These are phyloP conservation scores for Oryzias celebensis DNA, from an alignment of 2,113 vertebrate species.

Conservation along the genomic window DNA sequence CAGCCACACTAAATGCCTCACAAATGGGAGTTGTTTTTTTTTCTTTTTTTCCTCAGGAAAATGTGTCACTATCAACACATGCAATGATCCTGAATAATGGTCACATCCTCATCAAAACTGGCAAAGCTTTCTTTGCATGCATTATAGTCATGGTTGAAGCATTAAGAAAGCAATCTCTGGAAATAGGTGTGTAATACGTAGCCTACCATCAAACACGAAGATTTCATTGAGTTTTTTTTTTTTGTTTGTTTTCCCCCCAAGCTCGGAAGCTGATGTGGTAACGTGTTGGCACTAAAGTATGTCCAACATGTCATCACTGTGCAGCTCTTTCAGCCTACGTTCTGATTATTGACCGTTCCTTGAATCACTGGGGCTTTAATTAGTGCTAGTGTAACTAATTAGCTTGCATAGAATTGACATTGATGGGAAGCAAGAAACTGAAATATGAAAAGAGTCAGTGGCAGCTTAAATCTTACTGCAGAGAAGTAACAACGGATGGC, in stretches of 20 bases:
- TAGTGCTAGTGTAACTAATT: conserved; percentile 70
- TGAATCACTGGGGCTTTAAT: conserved; percentile 66
- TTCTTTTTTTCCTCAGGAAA: conserved; percentile 32
- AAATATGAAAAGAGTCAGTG: conserved; percentile 51
- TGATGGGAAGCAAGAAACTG: conserved; percentile 59
- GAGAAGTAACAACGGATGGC: conserved; percentile 38
- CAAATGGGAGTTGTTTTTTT: conserved; percentile 32
- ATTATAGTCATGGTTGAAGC: background rate
- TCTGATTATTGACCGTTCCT: conserved; percentile 67
- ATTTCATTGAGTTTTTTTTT: background rate
- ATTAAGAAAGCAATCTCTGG: background rate
- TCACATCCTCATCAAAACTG: conserved; percentile 10
- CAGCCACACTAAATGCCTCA: conserved; percentile 19
- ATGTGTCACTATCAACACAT: conserved; percentile 33
- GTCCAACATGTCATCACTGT: conserved; percentile 27
- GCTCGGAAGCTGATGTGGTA: conserved; percentile 7
- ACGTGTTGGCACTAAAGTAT: conserved; percentile 19
- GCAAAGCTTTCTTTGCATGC: conserved; percentile 15
- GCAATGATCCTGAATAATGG: conserved; percentile 24
- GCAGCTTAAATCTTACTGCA: conserved; percentile 38
- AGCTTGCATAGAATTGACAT: conserved; percentile 59
- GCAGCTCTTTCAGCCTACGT: conserved; percentile 40
- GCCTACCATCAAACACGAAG: too few species aligned
- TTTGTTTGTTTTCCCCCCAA: background rate
- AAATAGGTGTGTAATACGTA: background rate